Conservation (phyloP, 2,797 vertebrate species). For the Zenarchopterus dispar region DNA sequence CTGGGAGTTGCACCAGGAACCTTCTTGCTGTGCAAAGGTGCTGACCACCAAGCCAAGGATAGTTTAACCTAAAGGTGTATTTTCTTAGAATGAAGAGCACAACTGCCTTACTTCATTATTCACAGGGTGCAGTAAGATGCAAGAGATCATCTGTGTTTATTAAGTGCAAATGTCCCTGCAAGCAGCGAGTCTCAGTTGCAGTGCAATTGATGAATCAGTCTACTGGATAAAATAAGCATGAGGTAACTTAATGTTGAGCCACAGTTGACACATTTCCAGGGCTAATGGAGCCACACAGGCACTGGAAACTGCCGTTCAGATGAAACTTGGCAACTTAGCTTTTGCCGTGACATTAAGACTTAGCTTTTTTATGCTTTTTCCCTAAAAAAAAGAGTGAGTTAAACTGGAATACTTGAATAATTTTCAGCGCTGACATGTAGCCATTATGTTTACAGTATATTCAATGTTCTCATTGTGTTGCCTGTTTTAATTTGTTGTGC, state of each 20-base stretch:
- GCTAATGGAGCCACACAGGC: slow-evolving; percentile 13
- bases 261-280: slow-evolving; percentile 18
- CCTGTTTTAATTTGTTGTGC: slow-evolving; percentile 3
- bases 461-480: background rate
- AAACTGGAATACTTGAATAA: background rate
- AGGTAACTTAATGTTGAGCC: slow-evolving; percentile 5
- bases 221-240: slow-evolving; percentile 14
- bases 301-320: slow-evolving; percentile 2
- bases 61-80: no score
- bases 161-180: slow-evolving; percentile 4
- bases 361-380: slow-evolving; percentile 6
- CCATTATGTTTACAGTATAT: slow-evolving; percentile 4
- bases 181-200: slow-evolving; percentile 1
- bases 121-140: background rate
- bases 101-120: no score
- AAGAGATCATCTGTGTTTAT: slow-evolving; percentile 10
- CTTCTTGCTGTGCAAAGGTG: no score
- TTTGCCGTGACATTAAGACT: background rate
- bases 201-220: slow-evolving; percentile 12
- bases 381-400: background rate
- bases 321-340: slow-evolving; percentile 7
- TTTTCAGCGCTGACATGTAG: background rate
- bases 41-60: no score
- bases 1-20: no score
- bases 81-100: no score